phyloP scores from a whole-genome alignment of 2,113 vertebrate species.

The Equus quagga region DNA sequence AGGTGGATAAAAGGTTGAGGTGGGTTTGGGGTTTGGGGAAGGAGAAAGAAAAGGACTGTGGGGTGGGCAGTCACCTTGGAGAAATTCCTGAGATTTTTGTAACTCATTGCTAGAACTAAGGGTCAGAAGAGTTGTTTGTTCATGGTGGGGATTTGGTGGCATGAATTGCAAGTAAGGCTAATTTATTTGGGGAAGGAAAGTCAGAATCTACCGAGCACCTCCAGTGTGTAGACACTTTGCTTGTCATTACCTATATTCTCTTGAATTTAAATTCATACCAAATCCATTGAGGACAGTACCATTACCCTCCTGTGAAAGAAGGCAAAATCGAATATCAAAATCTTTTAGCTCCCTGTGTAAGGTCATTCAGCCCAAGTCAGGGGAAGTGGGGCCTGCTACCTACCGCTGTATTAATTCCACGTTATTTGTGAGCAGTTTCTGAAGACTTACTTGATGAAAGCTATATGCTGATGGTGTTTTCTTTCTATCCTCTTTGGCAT shows the following conservation, averaged over 20 bases:
- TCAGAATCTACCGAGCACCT: background rate
- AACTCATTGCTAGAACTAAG: background rate
- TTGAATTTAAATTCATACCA: background rate
- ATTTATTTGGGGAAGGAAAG: background rate
- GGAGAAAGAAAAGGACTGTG: background rate
- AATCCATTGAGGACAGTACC: background rate
- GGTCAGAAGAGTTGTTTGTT: background rate
- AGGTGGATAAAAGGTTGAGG: background rate
- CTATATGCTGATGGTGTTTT: background rate
- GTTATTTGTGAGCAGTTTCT: background rate
- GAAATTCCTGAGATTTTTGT: background rate
- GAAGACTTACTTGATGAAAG: background rate
- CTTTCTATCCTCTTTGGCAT: background rate
- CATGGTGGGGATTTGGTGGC: background rate
- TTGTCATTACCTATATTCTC: background rate
- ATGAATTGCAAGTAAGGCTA: background rate
- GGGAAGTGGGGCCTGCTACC: too few species aligned
- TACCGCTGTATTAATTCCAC: background rate
- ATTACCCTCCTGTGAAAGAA: background rate
- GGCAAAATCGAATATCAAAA: background rate
- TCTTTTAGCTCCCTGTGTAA: background rate
- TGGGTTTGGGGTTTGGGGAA: background rate
- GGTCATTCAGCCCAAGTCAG: background rate
- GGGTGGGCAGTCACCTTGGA: background rate
- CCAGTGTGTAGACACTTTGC: background rate